Evolutionary conservation across 2,797 vertebrate genomes (phyloP), one percentile per base, ranked within the genome.

Genomic region (Anomalospiza imberbis): DNA sequence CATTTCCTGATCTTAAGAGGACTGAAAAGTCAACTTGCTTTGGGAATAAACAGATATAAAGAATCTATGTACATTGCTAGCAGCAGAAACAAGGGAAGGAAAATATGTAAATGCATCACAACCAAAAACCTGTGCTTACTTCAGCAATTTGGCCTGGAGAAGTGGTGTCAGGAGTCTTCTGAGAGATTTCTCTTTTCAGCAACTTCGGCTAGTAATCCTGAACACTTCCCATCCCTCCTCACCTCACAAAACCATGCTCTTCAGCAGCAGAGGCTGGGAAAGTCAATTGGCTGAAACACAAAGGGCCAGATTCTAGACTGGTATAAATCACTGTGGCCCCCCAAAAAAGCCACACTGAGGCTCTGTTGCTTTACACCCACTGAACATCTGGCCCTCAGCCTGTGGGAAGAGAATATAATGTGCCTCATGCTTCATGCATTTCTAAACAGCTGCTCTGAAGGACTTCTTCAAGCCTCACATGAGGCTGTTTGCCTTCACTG

Each of bases 341-440:
- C 60, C 5, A 3, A 74, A 90, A 36, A 79, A 85, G 42, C 68
- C 57, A 61, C 50, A 54, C 42, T 25, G 57, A 74, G 53, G 50
- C 45, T 82, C 61, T 74, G 54, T 61, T 2, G 7, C 63, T 91
- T 91, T 91, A 86, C 88, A 90, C 77, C 91, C 81, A 73, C 91
- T 80, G 94, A 94, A 95, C 93, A 96, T 97, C 95, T 96, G 95
- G 67, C 81, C 61, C 71, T 85, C 57, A 45, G 88, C 57, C 94
- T 91, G 89, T 96, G 95, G 91, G 94, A 97, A 94, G 86, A 91
- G 67, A 85, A 82, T 89, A 87, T 65, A 79, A 91, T 75, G 61
- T 80, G 83, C 50, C 83, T 93, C 80, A 73, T 57, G 71, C 83
- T 94, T 83, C 79, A 79, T 8, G 57, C 34, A 31, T 87, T 88